Base-by-base conservation (phyloP, 2,797 vertebrate genomes). In the Enteromius unitaeniatus region DNA sequence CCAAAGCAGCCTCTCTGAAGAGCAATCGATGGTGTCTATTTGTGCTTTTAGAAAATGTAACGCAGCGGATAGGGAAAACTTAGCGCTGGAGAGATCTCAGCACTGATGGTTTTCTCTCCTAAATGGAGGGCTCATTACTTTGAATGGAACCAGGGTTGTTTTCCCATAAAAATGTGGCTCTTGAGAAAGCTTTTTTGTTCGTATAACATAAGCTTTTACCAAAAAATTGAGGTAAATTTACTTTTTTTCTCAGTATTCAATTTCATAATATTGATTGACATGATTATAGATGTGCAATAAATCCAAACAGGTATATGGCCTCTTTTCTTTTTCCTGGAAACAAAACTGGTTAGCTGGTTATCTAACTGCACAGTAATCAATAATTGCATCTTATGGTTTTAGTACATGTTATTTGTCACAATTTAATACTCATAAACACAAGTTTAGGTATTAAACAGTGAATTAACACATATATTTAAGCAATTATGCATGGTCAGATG, bases 241-340 rank as follows among this genome's bases (percentile, higher is more conserved):
- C 31, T 11, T 65, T 73, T 81, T 70, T 49, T 7, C 19, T 37
- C 60, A 21, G 45, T 69, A 31, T 76, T 86, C 58, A 73, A 65
- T 86, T 86, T 79, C 64, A 72, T 60, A 51, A 77, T 79, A 77
- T 82, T 40, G 37, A 75, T 79, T 82, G 67, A 60, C 79, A 53
- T 28, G 4, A 2, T 65, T 7, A 65, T 53, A 26, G 31, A 58
- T 60, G 6, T 58, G 70, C 1, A 28, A 47, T 60, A 81, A 34
- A 47, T 31, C 11, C 19, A n/a, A 81, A 47, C 6, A 47, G 23
- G 23, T 31, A 31, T 26, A n/a, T 4, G 15, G 15, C 51, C 21
- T 75, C 21, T 77, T 6, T 49, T 64, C 19, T 31, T 31, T 3
- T 81, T 70, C 51, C 67, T 80, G 67, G 23, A 72, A 60, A 47